Base-by-base conservation (phyloP, 37 sponge, comb jelly and placozoan genomes). In the Diacarnus erythraeanus region DNA sequence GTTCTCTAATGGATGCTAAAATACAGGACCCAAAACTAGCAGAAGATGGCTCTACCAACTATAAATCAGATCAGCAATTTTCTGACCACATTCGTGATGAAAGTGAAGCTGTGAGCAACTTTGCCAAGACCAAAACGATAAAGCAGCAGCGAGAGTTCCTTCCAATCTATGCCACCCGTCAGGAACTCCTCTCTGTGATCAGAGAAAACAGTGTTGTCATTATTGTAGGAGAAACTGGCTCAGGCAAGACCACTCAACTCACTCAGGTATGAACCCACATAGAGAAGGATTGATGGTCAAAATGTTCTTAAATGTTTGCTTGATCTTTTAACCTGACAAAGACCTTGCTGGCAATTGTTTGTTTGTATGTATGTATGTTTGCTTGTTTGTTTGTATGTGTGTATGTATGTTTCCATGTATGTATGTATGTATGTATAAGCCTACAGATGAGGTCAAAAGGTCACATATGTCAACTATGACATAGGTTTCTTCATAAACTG, bases 221-320 rank as follows among this genome's bases (percentile, higher is more conserved):
- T 42, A 94, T 99, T 57, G 99, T 99, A 0, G 99, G 99, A 25
- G 99, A 99, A 59, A 99, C 99, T 17, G 99, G 99, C 20, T 96
- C 95, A 51, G 99, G 99, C 5, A 99, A 99, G 60, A 99, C 99
- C 18, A 99, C 99, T 21, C 99, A 99, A 65, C 89, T 99, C 15
- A 99, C 99, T 34, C 97, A 94, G 89, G 95, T 91, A 20, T 20
- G 70, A 1, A 2, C 38, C 2, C n/a, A n/a, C n/a, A n/a, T n/a
- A n/a, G n/a, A n/a, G n/a, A n/a, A n/a, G n/a, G n/a, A n/a, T n/a
- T n/a, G n/a, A n/a, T n/a, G n/a, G n/a, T n/a, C n/a, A n/a, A n/a
- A n/a, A n/a, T n/a, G n/a, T n/a, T n/a, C n/a, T n/a, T n/a, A n/a
- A n/a, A n/a, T n/a, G n/a, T n/a, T n/a, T n/a, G n/a, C n/a, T n/a